Evolutionary conservation across 1,140 invertebrate species (phyloP).

Genomic region (Drosophila suzukii): DNA sequence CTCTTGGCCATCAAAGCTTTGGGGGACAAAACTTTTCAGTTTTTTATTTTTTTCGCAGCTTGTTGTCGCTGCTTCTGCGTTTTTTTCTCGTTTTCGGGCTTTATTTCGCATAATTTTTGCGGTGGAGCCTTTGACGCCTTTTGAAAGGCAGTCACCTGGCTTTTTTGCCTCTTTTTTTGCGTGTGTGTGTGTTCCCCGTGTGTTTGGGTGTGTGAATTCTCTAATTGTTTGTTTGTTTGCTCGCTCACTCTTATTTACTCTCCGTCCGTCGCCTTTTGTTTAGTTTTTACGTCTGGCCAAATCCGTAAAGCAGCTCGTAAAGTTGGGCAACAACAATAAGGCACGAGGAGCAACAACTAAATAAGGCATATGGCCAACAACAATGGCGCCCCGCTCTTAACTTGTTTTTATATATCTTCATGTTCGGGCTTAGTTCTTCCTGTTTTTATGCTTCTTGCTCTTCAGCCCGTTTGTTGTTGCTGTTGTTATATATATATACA

Average conservation of each 20-base stretch:
- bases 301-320: slow-evolving; percentile 77
- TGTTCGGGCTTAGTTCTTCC: slow-evolving; percentile 46
- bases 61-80: slow-evolving; percentile 17
- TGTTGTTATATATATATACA: slow-evolving; percentile 25
- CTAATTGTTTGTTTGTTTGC: slow-evolving; percentile 78
- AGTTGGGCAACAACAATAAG: slow-evolving; percentile 64
- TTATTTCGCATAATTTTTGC: slow-evolving; percentile 75
- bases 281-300: slow-evolving; percentile 79
- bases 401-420: slow-evolving; percentile 47
- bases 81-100: slow-evolving; percentile 43
- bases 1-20: slow-evolving; percentile 60
- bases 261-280: slow-evolving; percentile 63
- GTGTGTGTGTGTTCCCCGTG: slow-evolving; percentile 11
- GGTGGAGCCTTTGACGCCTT: slow-evolving; percentile 66
- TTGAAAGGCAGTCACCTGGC: slow-evolving; percentile 63
- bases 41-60: slow-evolving; percentile 27
- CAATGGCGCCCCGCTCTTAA: slow-evolving; percentile 26
- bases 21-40: slow-evolving; percentile 41
- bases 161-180: slow-evolving; percentile 42
- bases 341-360: slow-evolving; percentile 72
- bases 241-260: slow-evolving; percentile 29
- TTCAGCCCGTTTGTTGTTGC: slow-evolving; percentile 35
- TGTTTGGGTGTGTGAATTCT: slow-evolving; percentile 40
- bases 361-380: slow-evolving; percentile 69
- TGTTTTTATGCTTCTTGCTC: slow-evolving; percentile 20